A percentile compares a stretch with the other conserved stretches of the same genome.
These are phyloP conservation scores for Mormyrus proboscirostris DNA, from an alignment of 2,797 vertebrate species.

Conservation along the genomic window DNA sequence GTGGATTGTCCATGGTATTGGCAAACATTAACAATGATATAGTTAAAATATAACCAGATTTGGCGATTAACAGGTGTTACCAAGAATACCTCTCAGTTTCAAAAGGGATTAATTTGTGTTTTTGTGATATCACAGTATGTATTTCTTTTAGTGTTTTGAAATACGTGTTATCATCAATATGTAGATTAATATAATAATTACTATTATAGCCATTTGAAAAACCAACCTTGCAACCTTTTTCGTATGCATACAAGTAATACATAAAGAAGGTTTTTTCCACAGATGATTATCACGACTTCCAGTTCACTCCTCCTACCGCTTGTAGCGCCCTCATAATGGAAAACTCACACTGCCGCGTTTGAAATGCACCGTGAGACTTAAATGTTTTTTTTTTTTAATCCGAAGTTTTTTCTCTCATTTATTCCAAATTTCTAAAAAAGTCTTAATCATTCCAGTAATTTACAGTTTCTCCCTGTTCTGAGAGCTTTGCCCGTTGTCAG, in stretches of 20 bases:
- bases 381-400: not conserved
- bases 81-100: not conserved
- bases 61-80: not conserved
- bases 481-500: not conserved
- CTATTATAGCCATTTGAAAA: not conserved
- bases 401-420: not conserved
- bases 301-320: conserved; percentile 20
- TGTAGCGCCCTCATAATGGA: not conserved
- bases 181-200: not conserved
- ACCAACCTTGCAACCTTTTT: not conserved
- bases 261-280: not conserved
- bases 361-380: not conserved
- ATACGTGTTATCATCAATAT: not conserved
- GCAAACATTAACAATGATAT: not conserved
- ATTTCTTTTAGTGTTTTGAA: not conserved
- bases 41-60: conserved; percentile 15
- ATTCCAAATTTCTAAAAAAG: not conserved
- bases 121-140: not conserved
- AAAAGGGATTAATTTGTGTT: not conserved
- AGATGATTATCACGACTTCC: not conserved
- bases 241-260: not conserved
- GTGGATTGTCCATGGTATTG: not conserved
- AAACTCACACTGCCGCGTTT: not conserved
- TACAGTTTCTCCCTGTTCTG: not conserved
- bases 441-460: not conserved